phyloP scores from a whole-genome alignment of 2,113 vertebrate genomes.

The Delphinapterus leucas region DNA sequence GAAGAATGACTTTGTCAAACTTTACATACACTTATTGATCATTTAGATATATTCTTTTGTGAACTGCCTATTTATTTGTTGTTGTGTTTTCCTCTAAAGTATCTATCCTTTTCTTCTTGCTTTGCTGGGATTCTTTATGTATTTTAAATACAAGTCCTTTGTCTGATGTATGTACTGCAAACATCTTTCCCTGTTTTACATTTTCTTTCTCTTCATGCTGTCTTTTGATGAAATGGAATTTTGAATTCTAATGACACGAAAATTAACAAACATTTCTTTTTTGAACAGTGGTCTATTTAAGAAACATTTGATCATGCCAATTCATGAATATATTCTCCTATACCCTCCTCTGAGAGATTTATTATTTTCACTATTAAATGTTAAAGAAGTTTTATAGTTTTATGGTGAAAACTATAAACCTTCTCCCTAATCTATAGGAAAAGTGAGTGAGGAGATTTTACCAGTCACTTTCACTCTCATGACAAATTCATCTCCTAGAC shows the following conservation, averaged over 20 bases:
- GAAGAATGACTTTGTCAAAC: neutral
- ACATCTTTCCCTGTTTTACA: neutral
- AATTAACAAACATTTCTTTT: neutral
- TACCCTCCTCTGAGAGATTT: neutral
- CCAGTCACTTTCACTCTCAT: neutral
- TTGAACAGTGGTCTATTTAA: neutral
- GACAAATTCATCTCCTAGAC: neutral
- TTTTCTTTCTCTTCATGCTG: neutral
- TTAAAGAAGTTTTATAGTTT: no score
- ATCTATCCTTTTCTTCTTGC: neutral
- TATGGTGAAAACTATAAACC: neutral
- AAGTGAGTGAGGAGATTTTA: neutral
- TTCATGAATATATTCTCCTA: neutral
- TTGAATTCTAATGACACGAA: neutral
- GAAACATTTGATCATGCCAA: neutral
- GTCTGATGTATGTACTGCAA: neutral
- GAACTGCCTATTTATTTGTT: neutral
- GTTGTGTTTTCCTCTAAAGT: neutral
- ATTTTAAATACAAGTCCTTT: neutral
- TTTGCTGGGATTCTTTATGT: neutral
- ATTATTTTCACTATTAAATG: neutral
- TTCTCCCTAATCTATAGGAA: neutral
- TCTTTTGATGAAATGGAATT: neutral
- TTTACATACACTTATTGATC: neutral
- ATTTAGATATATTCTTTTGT: neutral